These are phyloP conservation scores for Drosophila parvula DNA, from an alignment of 1,140 invertebrate genomes.

Conservation along the genomic window DNA sequence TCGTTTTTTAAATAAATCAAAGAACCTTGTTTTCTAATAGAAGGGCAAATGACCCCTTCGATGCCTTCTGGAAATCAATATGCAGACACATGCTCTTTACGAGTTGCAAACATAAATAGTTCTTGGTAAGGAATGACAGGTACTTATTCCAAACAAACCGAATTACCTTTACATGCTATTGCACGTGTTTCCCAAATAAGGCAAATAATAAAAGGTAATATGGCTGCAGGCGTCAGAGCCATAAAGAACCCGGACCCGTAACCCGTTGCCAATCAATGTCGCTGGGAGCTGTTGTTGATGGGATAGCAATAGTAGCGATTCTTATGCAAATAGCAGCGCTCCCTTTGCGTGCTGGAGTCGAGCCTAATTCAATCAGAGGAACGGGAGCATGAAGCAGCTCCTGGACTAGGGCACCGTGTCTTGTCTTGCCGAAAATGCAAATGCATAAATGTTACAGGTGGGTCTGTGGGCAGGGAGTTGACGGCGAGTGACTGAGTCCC, in stretches of 20 bases:
- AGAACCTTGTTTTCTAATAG: neutral
- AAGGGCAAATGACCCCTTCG: neutral
- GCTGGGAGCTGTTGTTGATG: slow-evolving; percentile 48
- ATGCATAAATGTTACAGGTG: slow-evolving; percentile 61
- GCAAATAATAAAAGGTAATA: slow-evolving; percentile 33
- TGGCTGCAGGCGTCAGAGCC: slow-evolving; percentile 29
- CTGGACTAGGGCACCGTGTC: slow-evolving; percentile 48
- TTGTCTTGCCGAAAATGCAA: slow-evolving; percentile 58
- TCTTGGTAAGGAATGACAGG: slow-evolving; percentile 15
- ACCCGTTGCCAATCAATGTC: slow-evolving; percentile 48
- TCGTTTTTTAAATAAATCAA: neutral
- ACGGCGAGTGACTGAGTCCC: slow-evolving; percentile 10
- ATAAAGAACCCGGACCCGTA: slow-evolving; percentile 19
- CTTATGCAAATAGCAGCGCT: slow-evolving; percentile 50
- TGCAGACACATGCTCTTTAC: slow-evolving; percentile 10
- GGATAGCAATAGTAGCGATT: slow-evolving; percentile 33
- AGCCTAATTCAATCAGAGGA: slow-evolving; percentile 54
- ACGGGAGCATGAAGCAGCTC: slow-evolving; percentile 17
- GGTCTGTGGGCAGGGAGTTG: slow-evolving; percentile 19
- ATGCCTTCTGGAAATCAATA: slow-evolving; percentile 11
- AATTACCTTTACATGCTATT: slow-evolving; percentile 35
- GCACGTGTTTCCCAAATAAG: slow-evolving; percentile 22
- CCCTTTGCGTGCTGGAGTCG: slow-evolving; percentile 37
- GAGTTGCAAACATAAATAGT: slow-evolving; percentile 7
- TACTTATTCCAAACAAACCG: slow-evolving; percentile 21